A percentile compares a stretch with the other conserved stretches of the same genome.
phyloP scores from a whole-genome alignment of 2,113 vertebrate species.

The Pycnonotus jocosus region DNA sequence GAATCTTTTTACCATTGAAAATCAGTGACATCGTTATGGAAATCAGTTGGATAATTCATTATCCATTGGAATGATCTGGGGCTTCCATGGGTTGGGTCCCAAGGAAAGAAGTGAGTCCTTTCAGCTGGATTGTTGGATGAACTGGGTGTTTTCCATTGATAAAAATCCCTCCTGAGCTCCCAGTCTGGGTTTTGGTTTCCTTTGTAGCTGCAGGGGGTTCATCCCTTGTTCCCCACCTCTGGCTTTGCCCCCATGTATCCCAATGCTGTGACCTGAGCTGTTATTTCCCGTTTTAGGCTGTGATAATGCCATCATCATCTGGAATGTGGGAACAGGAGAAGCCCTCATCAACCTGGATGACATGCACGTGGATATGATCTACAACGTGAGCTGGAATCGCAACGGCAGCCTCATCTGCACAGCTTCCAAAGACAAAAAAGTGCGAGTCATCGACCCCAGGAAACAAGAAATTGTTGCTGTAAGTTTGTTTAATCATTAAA shows the following conservation, averaged over 20 bases:
- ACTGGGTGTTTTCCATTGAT: neutral
- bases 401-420: slow-evolving; percentile 95
- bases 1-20: neutral
- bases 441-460: slow-evolving; percentile 91
- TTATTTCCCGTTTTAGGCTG: slow-evolving; percentile 71
- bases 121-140: neutral
- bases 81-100: neutral
- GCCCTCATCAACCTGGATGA: slow-evolving; percentile 89
- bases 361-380: slow-evolving; percentile 94
- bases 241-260: neutral
- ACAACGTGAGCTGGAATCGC: slow-evolving; percentile 90
- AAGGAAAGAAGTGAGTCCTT: neutral
- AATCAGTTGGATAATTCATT: neutral
- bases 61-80: neutral
- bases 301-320: slow-evolving; percentile 90
- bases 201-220: neutral
- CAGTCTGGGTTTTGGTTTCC: neutral
- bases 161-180: neutral
- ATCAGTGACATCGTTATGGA: neutral
- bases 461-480: slow-evolving; percentile 85
- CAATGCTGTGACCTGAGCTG: neutral
- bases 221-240: neutral
- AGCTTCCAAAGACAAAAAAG: slow-evolving; percentile 92
- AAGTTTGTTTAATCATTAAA: neutral
- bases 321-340: slow-evolving; percentile 94